Base-by-base conservation (phyloP, 2,888 invertebrate species). In the Yponomeuta sedellus region DNA sequence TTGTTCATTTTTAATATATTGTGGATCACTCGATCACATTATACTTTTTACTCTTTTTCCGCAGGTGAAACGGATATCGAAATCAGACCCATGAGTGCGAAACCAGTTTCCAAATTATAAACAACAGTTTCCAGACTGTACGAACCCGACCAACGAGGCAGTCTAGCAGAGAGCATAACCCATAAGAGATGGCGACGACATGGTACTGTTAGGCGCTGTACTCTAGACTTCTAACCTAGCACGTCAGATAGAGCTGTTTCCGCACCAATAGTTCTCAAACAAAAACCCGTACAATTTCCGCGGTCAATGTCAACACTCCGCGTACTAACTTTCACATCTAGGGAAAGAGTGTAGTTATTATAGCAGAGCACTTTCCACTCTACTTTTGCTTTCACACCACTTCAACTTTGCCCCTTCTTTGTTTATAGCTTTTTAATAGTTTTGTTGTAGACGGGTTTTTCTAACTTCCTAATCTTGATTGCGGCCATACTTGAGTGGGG, bases 371-470 rank as follows among this genome's bases (percentile, higher is more conserved):
- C 44, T 52, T 52, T 52, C 12, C 44, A 52, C 44, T 52, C 12
- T 52, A 52, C 44, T 52, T 52, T 52, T 52, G 44, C 44, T 52
- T 52, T 52, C 44, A 52, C 44, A 52, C 16, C 44, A 52, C 44
- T 52, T 52, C 44, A 52, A 52, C 44, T 52, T 52, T 52, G 44
- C 44, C 44, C 44, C 44, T 52, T 52, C 44, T 52, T 52, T 52
- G 44, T 52, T 52, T 52, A 16, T 34, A 34, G 34, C 34, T 52
- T 16, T 52, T 52, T 52, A 52, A 16, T 12, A 52, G 44, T 52
- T 12, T 16, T 12, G 16, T 25, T 25, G 44, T 16, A 16, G 44
- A 34, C 34, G 34, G 34, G 5, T 34, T 8, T 34, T 34, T 34
- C 34, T 34, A 25, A 25, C 25, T 25, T 25, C 25, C 25, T 34